phyloP scores from a whole-genome alignment of 2,888 invertebrate genomes.

The Aricia artaxerxes region DNA sequence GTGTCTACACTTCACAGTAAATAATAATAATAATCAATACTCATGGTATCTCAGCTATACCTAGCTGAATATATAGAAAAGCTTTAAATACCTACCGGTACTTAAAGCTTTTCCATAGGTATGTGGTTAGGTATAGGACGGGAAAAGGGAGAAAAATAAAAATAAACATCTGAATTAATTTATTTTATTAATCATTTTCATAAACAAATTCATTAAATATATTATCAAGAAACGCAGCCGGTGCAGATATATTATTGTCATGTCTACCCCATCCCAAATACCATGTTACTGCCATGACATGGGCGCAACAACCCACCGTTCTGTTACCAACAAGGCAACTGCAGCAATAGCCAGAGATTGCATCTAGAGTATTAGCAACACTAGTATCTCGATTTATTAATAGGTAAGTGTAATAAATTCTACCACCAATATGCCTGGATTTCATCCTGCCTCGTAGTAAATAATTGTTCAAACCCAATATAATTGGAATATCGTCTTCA shows the following conservation, averaged over 20 bases:
- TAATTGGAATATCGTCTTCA: not conserved
- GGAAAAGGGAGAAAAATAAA: no score
- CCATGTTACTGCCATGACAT: slow-evolving; percentile 34
- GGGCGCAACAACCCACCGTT: no score
- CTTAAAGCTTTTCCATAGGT: no score
- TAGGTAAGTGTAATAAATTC: not conserved
- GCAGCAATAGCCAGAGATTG: slow-evolving; percentile 18
- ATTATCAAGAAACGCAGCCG: not conserved
- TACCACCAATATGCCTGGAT: slow-evolving; percentile 1
- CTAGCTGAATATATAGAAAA: no score
- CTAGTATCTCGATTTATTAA: not conserved
- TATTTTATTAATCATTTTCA: no score
- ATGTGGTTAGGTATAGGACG: no score
- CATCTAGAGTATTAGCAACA: not conserved
- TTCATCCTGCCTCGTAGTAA: slow-evolving; percentile 3
- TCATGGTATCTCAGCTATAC: no score
- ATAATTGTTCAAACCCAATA: slow-evolving; percentile 9
- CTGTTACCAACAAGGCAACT: no score
- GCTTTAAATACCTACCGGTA: no score
- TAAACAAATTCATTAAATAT: not conserved
- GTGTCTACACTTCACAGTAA: no score
- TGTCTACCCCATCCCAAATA: slow-evolving; percentile 34
- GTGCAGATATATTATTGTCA: slow-evolving; percentile 3
- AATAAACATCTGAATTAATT: no score
- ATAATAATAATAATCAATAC: no score